Evolutionary conservation across 2,113 vertebrate species (phyloP), one percentile per base, ranked within the genome.

Genomic region (Steatornis caripensis): DNA sequence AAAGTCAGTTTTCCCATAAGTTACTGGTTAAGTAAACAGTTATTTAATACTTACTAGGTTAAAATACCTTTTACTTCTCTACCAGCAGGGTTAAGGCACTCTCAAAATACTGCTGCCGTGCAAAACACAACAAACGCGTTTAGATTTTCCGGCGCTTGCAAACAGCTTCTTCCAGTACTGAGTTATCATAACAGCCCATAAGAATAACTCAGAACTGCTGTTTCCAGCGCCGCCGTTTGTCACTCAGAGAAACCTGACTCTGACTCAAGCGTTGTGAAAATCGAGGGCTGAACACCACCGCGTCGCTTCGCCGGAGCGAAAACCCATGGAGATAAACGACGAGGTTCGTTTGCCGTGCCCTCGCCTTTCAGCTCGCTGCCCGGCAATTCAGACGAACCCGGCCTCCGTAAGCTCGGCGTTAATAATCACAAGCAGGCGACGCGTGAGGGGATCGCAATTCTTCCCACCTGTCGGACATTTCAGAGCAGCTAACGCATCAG

Each of bases 11-110:
- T 95, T 96, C 86, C 90, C 89, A 6, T 37, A 46, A 84, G 74
- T 46, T 68, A 5, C 41, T n/a, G 77, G 69, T 83, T 96, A 95
- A 94, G 74, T 37, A 90, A 97, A 97, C 74, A 89, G 94, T 85
- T 86, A 75, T 53, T 97, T 64, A 89, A 89, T 20, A 60, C 45
- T 80, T 43, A 89, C 72, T 80, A 84, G 86, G 88, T 78, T 90
- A 92, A 93, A 94, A 94, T 54, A 95, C 82, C 91, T 83, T 81
- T 46, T 27, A 39, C 74, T 74, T 75, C 93, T 75, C 60, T 15
- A 37, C 12, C 39, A 60, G 43, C 62, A 54, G 82, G 43, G 65
- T 51, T 43, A 79, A 78, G 43, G 55, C n/a, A 7, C 64, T 49
- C 86, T 41, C 61, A 60, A 66, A 82, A 93, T 39, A 75, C 39